phyloP scores from a whole-genome alignment of 2,113 vertebrate genomes.

The Zosterops japonicus region DNA sequence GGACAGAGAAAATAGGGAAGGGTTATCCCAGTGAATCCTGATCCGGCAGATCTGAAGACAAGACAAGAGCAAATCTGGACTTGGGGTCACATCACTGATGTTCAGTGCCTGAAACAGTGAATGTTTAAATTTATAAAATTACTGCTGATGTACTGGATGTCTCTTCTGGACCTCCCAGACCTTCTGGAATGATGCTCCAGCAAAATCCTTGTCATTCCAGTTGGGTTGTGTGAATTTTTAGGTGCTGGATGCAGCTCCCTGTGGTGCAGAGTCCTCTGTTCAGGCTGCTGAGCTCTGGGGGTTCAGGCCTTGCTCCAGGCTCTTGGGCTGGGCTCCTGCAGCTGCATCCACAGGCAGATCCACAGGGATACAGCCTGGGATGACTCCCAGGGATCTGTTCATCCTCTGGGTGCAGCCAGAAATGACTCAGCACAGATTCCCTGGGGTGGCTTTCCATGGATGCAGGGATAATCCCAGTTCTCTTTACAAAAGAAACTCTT shows the following conservation, averaged over 20 bases:
- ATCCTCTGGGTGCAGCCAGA: background rate
- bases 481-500: background rate
- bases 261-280: background rate
- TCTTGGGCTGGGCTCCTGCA: background rate
- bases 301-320: background rate
- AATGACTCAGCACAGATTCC: background rate
- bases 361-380: background rate
- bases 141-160: accelerated
- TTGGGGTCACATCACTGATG: accelerated
- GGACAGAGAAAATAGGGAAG: background rate
- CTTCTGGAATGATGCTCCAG: background rate
- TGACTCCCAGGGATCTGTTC: background rate
- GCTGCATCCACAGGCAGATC: background rate
- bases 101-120: background rate
- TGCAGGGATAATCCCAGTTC: background rate
- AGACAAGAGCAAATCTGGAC: background rate
- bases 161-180: background rate
- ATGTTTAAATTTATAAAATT: background rate
- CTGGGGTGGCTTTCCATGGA: background rate
- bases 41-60: accelerated
- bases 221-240: background rate
- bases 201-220: background rate
- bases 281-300: background rate
- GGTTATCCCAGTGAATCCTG: background rate
- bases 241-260: too few species aligned